A percentile compares a stretch with the other conserved stretches of the same genome.
These are phyloP conservation scores for Drosophila trichaetosa DNA, from an alignment of 2,888 invertebrate species.

Conservation along the genomic window DNA sequence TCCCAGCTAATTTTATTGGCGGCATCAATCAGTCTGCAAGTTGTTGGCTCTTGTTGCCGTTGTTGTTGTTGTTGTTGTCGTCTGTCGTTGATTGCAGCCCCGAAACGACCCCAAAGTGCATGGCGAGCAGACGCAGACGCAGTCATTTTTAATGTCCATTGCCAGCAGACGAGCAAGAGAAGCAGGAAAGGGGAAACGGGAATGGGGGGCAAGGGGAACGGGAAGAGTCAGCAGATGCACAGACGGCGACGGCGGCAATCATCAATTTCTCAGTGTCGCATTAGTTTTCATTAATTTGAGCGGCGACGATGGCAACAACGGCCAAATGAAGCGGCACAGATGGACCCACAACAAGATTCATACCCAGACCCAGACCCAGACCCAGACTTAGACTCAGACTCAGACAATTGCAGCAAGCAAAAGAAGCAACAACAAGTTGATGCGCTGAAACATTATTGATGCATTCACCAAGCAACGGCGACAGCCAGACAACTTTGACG, in stretches of 20 bases:
- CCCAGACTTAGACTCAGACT: constrained; percentile 31
- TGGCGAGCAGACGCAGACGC: constrained; percentile 64
- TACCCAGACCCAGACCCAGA: constrained; percentile 31
- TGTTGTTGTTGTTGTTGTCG: constrained; percentile 29
- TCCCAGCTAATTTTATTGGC: constrained; percentile 73
- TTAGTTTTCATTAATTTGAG: constrained; percentile 82
- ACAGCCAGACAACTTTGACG: constrained; percentile 75
- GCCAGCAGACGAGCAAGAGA: constrained; percentile 37
- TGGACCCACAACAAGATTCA: constrained; percentile 51
- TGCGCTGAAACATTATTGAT: constrained; percentile 74
- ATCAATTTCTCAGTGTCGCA: constrained; percentile 81
- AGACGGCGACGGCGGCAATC: constrained; percentile 64
- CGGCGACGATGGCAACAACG: constrained; percentile 54
- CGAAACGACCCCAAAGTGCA: constrained; percentile 77
- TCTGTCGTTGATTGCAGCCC: constrained; percentile 65
- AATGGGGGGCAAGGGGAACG: background rate
- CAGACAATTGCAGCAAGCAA: constrained; percentile 66
- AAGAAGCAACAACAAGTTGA: constrained; percentile 54
- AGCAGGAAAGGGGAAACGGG: background rate
- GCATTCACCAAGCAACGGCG: constrained; percentile 72
- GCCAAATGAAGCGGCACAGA: constrained; percentile 71
- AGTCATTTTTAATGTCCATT: constrained; percentile 76
- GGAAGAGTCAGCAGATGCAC: constrained; percentile 39
- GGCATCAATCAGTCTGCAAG: constrained; percentile 73
- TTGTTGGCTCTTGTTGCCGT: constrained; percentile 22